Evolutionary conservation across 2,888 invertebrate species (phyloP), one percentile per base, ranked within the genome.

Genomic region (Loripinus fragilis): DNA sequence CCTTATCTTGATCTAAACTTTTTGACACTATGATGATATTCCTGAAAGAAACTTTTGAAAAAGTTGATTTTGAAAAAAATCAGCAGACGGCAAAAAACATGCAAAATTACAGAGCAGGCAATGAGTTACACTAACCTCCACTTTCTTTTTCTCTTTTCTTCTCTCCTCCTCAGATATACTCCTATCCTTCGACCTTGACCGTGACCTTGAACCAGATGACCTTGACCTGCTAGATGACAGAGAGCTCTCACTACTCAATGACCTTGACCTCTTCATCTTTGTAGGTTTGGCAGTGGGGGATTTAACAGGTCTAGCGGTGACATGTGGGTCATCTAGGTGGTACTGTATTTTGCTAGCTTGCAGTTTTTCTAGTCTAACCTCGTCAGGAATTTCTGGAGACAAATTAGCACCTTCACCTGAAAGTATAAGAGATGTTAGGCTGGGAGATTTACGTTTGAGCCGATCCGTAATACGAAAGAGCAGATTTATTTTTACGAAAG

Each of bases 51-150:
- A n/a, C n/a, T n/a, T n/a, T n/a, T n/a, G n/a, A n/a, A n/a, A n/a
- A n/a, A n/a, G n/a, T n/a, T n/a, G n/a, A n/a, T n/a, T n/a, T n/a
- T n/a, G n/a, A n/a, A n/a, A n/a, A n/a, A n/a, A n/a, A n/a, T n/a
- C n/a, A n/a, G n/a, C n/a, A n/a, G n/a, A n/a, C n/a, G n/a, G n/a
- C n/a, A n/a, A n/a, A n/a, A n/a, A n/a, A n/a, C n/a, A n/a, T n/a
- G n/a, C n/a, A n/a, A n/a, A n/a, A n/a, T n/a, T n/a, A n/a, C n/a
- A n/a, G n/a, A n/a, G n/a, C n/a, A n/a, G n/a, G n/a, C n/a, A n/a
- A n/a, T n/a, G n/a, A n/a, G n/a, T n/a, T n/a, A n/a, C n/a, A n/a
- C 35, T 38, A 71, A 89, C 89, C 85, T 89, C 89, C 20, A 87
- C 83, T 82, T 86, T 89, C 68, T 87, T 88, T 71, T 86, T 87